Conservation (phyloP, 2,113 vertebrate species). For the Terrapene triunguis region DNA sequence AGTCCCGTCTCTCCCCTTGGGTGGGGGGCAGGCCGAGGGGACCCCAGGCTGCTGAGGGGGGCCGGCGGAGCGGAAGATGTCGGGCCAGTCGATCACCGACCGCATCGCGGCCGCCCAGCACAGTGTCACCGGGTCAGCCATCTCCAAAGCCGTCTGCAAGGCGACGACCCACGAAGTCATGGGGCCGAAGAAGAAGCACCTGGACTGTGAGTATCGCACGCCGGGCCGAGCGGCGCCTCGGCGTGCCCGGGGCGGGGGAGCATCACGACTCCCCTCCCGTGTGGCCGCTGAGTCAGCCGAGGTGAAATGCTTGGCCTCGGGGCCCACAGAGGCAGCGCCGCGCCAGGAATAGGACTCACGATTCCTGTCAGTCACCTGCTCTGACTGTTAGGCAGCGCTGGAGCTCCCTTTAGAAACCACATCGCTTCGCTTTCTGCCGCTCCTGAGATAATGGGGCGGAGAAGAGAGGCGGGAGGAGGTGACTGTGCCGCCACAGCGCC, state of each 20-base stretch:
- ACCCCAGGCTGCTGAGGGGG: neutral
- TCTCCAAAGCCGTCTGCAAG: slow-evolving; percentile 91
- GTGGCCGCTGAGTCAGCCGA: too few species aligned
- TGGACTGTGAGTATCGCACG: slow-evolving; percentile 87
- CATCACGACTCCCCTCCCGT: neutral
- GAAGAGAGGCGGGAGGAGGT: too few species aligned
- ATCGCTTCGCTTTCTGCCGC: neutral
- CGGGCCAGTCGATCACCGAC: slow-evolving; percentile 91
- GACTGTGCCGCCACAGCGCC: too few species aligned
- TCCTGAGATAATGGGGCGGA: too few species aligned
- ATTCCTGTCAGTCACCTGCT: neutral
- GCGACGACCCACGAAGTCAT: slow-evolving; percentile 92
- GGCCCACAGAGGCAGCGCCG: too few species aligned
- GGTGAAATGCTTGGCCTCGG: neutral
- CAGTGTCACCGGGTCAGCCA: slow-evolving; percentile 89
- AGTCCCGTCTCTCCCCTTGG: neutral
- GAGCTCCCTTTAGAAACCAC: neutral
- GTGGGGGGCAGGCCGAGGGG: neutral
- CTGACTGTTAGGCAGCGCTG: too few species aligned
- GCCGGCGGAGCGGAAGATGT: slow-evolving; percentile 31
- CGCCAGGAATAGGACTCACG: neutral
- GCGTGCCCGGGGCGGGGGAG: rapidly evolving
- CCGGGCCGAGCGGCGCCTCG: neutral
- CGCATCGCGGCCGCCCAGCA: slow-evolving; percentile 91
- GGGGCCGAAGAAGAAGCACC: slow-evolving; percentile 94